Evolutionary conservation across 64 coral and sea anemone species (phyloP).

Genomic region (Orbicella faveolata): DNA sequence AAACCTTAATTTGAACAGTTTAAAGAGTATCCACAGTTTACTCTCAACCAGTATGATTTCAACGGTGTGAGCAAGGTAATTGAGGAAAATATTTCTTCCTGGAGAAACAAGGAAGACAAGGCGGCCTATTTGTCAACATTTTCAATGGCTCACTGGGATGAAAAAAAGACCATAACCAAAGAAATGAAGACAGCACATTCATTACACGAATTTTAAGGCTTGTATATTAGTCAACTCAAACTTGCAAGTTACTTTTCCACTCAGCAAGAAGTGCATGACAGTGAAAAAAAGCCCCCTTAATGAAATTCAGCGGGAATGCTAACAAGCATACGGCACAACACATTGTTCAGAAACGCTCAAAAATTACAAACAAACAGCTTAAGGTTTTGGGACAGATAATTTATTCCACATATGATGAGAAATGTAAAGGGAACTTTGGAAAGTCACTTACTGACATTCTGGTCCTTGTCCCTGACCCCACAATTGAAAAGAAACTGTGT

Average conservation of each 20-base stretch:
- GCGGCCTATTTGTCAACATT: conserved; percentile 10
- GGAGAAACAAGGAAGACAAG: conserved; percentile 28
- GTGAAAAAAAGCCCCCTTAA: conserved; percentile 6
- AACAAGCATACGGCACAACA: not conserved
- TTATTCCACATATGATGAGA: conserved; percentile 51
- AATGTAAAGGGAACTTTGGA: conserved; percentile 55
- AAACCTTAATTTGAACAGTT: conserved; percentile 6
- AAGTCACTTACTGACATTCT: not conserved
- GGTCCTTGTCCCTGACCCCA: conserved; percentile 18
- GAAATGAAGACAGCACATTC: conserved; percentile 38
- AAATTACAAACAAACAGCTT: conserved; percentile 44
- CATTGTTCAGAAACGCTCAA: not conserved
- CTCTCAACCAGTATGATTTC: conserved; percentile 33
- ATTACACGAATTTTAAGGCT: too few relatives aligned
- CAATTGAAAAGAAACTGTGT: conserved; percentile 37
- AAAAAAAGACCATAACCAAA: not conserved
- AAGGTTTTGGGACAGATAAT: conserved; percentile 35
- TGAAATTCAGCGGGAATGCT: not conserved
- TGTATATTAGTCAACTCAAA: too few relatives aligned
- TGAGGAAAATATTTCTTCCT: conserved; percentile 8
- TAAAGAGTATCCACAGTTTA: conserved; percentile 34
- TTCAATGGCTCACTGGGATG: conserved; percentile 37
- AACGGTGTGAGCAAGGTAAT: conserved; percentile 35
- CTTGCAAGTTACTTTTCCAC: too few relatives aligned
- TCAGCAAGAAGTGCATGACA: not conserved